Percentiles rank a stretch among this genome's conserved stretches.
phyloP scores from a whole-genome alignment of 2,797 vertebrate genomes.

The Falco berigora region DNA sequence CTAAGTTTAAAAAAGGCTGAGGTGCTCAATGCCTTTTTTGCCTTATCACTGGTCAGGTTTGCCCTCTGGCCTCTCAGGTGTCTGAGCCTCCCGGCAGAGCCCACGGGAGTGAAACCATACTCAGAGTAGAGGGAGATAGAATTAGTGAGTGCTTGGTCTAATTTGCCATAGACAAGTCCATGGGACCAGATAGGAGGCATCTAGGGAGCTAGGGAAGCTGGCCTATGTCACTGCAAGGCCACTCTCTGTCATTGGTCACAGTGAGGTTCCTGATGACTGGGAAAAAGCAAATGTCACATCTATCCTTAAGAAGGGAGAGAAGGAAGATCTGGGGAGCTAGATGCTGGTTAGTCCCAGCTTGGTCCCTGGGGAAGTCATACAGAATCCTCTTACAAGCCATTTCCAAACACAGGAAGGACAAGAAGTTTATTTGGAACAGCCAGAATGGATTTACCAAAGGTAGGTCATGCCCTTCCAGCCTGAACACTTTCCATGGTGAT shows the following conservation, averaged over 20 bases:
- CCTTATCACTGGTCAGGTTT: background rate
- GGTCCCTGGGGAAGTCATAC: background rate
- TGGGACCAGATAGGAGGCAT: background rate
- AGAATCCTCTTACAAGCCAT: background rate
- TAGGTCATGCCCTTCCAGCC: background rate
- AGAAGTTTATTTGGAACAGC: background rate
- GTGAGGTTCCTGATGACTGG: fast-evolving
- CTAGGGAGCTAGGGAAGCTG: background rate
- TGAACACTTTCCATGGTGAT: background rate
- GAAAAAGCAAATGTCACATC: background rate
- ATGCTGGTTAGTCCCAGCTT: background rate
- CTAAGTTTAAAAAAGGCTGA: background rate
- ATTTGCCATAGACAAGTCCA: background rate
- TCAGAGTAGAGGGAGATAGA: background rate
- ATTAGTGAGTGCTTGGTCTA: background rate
- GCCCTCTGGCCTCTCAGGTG: background rate
- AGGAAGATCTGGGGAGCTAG: background rate
- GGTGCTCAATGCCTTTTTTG: background rate
- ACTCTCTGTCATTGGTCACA: background rate
- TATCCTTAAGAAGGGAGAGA: background rate
- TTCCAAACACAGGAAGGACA: background rate
- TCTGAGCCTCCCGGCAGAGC: background rate
- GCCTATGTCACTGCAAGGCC: background rate
- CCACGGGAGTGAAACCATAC: background rate
- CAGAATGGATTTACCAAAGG: background rate